Base-by-base conservation (phyloP, 1,140 invertebrate genomes). In the Acromyrmex heyeri region DNA sequence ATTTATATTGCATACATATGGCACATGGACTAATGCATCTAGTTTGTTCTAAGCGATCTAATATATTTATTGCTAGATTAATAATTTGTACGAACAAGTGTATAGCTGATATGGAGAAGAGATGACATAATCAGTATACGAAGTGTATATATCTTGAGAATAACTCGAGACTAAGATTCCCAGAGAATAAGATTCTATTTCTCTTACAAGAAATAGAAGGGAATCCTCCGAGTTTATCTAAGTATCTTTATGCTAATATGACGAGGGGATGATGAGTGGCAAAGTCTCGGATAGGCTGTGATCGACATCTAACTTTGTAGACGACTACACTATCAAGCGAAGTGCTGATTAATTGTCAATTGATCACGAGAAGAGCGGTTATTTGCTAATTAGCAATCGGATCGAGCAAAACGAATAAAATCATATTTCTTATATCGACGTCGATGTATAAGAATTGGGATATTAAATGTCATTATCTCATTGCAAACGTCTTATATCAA, bases 1-100 rank as follows among this genome's bases (percentile, higher is more conserved):
- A 90, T 88, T 93, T 93, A 67, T 92, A 92, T 86, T 79, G 64
- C 86, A 90, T 79, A 79, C 57, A 85, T 64, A 72, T 53, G 34
- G 62, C 69, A 73, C 14, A n/a, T 30, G 65, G 64, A 72, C 12
- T 64, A 57, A 89, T 69, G 82, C 85, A 65, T 86, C 38, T 93
- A 91, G 72, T 64, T 90, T 91, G 76, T 86, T 50, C 79, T 92
- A 83, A 93, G 78, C 83, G 88, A 93, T 91, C 70, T 88, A 93
- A 93, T 94, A 94, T 94, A 94, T 94, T 94, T 94, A 94, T 94
- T 94, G 88, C 73, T 94, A 94, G 92, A 90, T 75, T 94, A 93
- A 93, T 92, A 85, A 93, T 94, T 94, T 94, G 88, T 94, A 94
- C 93, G 87, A 70, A 87, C 81, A 85, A 85, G 65, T 91, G 79